Evolutionary conservation across 2,888 invertebrate species (phyloP).

Genomic region (Limnephilus lunatus): DNA sequence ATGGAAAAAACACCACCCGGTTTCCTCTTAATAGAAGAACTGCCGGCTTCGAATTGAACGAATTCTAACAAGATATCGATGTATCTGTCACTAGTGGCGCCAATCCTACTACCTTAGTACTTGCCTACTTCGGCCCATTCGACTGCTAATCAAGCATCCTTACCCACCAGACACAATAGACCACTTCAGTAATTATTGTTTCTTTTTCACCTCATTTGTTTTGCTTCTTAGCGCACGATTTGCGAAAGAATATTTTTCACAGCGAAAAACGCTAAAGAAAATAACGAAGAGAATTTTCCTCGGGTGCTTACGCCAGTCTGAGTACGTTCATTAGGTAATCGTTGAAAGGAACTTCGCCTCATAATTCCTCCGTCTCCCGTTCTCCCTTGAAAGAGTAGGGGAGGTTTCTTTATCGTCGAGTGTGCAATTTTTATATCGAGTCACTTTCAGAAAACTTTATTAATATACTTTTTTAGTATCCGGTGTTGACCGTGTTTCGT

Average conservation of each 20-base stretch:
- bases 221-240: neutral
- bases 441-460: neutral
- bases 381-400: neutral
- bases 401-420: neutral
- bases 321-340: neutral
- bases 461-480: neutral
- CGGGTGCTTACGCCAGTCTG: neutral
- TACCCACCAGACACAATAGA: neutral
- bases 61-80: too few relatives aligned
- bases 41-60: too few relatives aligned
- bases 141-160: neutral
- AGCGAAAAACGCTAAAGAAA: neutral
- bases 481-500: neutral
- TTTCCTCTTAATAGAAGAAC: too few relatives aligned
- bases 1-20: too few relatives aligned
- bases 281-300: neutral
- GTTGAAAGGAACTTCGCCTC: neutral
- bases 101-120: too few relatives aligned
- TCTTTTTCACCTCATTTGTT: neutral
- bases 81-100: too few relatives aligned
- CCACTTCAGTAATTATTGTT: neutral
- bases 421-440: neutral
- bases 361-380: neutral
- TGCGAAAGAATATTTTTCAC: neutral
- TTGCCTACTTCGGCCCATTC: neutral